phyloP scores from a whole-genome alignment of 2,888 invertebrate genomes.

The Caenorhabditis sinica region DNA sequence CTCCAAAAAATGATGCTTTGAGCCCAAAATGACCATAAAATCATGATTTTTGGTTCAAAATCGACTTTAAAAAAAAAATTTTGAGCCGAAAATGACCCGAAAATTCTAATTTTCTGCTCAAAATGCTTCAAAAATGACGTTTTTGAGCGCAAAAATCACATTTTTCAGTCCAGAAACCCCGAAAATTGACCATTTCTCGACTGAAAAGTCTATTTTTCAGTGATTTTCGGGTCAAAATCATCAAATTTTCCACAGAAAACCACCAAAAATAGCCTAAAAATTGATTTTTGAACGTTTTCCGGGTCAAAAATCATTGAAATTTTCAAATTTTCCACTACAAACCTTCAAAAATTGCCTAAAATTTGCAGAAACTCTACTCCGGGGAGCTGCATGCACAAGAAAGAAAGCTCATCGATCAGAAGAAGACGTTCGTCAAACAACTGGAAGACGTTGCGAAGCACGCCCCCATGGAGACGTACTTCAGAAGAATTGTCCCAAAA shows the following conservation, averaged over 20 bases:
- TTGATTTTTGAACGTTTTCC: not conserved
- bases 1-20: not conserved
- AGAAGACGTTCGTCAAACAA: constrained; percentile 1
- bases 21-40: too few relatives aligned
- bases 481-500: not conserved
- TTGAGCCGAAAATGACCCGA: too few relatives aligned
- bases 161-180: too few relatives aligned
- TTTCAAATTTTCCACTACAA: not conserved
- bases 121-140: not conserved
- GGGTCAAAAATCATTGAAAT: not conserved
- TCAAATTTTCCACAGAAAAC: too few relatives aligned
- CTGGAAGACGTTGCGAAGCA: constrained; percentile 6
- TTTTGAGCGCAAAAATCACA: too few relatives aligned
- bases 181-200: too few relatives aligned
- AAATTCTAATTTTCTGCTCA: too few relatives aligned
- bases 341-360: not conserved
- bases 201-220: too few relatives aligned
- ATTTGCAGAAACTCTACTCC: constrained; percentile 18
- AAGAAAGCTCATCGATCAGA: not conserved
- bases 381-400: not conserved
- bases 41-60: not conserved
- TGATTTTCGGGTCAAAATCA: too few relatives aligned
- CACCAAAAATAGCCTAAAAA: not conserved
- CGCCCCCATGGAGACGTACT: constrained; percentile 17
- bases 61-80: too few relatives aligned